Conservation (phyloP, 2,113 vertebrate species). For the Callaeas wilsoni region DNA sequence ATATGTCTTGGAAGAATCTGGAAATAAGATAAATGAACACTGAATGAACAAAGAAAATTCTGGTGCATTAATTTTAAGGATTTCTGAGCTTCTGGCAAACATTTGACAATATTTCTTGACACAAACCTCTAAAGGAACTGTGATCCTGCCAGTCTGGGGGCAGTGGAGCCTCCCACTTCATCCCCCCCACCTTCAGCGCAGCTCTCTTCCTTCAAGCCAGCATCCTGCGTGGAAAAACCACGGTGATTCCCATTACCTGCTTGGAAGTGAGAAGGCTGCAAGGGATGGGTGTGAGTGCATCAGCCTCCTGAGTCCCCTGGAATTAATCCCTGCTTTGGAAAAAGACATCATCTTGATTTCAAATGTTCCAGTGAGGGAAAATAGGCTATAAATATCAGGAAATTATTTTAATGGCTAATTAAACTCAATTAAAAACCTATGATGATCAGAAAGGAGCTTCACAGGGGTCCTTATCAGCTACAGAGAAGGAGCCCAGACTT, state of each 20-base stretch:
- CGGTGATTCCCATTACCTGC: background rate
- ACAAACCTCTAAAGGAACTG: background rate
- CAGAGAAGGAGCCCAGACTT: background rate
- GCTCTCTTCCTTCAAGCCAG: background rate
- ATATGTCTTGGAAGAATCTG: background rate
- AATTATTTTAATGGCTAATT: conserved; percentile 19
- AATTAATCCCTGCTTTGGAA: background rate
- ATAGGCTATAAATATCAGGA: background rate
- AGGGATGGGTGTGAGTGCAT: background rate
- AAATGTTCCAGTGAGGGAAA: background rate
- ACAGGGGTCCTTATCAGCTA: background rate
- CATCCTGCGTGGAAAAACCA: background rate
- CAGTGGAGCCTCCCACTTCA: background rate
- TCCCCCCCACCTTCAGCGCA: background rate
- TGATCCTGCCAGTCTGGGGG: background rate
- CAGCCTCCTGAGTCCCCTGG: background rate
- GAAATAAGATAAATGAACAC: background rate
- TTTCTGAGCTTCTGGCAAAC: background rate
- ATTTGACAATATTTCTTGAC: background rate
- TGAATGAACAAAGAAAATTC: background rate
- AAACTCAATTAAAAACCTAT: background rate
- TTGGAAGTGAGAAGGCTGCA: background rate
- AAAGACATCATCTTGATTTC: background rate
- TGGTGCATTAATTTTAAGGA: background rate
- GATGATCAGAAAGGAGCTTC: background rate